Evolutionary conservation across 2,888 invertebrate genomes (phyloP).

Genomic region (Aleiodes alternator): DNA sequence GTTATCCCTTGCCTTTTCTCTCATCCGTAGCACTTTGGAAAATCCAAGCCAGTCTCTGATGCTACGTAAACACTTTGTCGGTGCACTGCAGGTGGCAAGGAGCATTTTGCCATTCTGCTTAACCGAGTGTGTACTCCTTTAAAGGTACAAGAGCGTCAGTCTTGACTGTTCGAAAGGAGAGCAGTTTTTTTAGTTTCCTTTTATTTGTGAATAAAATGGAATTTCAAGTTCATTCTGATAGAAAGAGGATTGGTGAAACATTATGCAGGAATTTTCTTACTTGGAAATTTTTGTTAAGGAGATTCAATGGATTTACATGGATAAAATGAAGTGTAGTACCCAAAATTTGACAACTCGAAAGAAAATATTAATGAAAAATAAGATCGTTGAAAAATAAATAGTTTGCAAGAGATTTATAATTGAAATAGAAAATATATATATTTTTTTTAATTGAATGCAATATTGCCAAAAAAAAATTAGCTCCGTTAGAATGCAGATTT

Average conservation of each 20-base stretch:
- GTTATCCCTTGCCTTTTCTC: constrained; percentile 11
- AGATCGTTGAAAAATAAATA: no score
- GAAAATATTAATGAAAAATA: no score
- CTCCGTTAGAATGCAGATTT: no score
- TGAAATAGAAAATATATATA: no score
- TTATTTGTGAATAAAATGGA: neutral
- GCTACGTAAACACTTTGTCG: constrained; percentile 30
- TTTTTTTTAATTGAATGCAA: no score
- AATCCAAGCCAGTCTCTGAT: constrained; percentile 24
- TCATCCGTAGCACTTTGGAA: constrained; percentile 6
- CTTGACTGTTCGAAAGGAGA: neutral
- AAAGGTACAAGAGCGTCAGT: constrained; percentile 11
- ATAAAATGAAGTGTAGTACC: no score
- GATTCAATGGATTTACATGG: no score
- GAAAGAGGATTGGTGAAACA: neutral
- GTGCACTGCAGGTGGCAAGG: constrained; percentile 29
- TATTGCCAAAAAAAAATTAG: no score
- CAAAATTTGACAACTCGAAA: no score
- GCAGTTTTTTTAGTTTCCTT: constrained; percentile 3
- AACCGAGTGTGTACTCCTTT: constrained; percentile 29
- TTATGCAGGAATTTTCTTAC: no score
- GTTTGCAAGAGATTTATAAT: no score
- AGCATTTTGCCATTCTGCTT: constrained; percentile 31
- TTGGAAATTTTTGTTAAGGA: no score
- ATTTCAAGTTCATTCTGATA: neutral